phyloP scores from a whole-genome alignment of 2,797 vertebrate species.

The Tinamus major region DNA sequence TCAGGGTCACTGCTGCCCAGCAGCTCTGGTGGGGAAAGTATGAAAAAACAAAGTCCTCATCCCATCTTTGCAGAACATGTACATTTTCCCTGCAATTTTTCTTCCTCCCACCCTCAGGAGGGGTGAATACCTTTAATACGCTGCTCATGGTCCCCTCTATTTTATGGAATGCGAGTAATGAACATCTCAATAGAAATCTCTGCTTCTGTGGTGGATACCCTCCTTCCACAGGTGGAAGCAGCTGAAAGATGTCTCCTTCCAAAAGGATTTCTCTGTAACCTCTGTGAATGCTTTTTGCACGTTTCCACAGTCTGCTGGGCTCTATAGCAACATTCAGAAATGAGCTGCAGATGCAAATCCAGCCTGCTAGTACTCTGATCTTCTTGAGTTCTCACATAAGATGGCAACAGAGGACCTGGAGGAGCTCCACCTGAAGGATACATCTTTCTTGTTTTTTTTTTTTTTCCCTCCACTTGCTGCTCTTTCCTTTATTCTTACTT shows the following conservation, averaged over 20 bases:
- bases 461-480: not conserved
- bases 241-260: not conserved
- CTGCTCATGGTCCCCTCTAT: not conserved
- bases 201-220: not conserved
- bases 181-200: not conserved
- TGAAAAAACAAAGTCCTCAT: not conserved
- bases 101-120: not conserved
- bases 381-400: not conserved
- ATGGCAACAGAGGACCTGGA: not conserved
- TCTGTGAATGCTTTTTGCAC: not conserved
- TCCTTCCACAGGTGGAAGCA: not conserved
- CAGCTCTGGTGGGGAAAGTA: not conserved
- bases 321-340: not conserved
- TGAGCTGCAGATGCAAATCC: not conserved
- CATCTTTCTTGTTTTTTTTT: not conserved
- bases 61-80: not conserved
- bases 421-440: not conserved
- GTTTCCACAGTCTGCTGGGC: not conserved
- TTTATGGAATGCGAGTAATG: slow-evolving; percentile 4
- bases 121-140: slow-evolving; percentile 34
- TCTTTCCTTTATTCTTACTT: not conserved
- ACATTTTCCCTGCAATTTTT: not conserved
- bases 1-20: rapidly evolving
- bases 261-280: not conserved
- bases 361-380: not conserved